Conservation (phyloP, 2,888 invertebrate genomes). For the Temnothorax rugatulus region DNA sequence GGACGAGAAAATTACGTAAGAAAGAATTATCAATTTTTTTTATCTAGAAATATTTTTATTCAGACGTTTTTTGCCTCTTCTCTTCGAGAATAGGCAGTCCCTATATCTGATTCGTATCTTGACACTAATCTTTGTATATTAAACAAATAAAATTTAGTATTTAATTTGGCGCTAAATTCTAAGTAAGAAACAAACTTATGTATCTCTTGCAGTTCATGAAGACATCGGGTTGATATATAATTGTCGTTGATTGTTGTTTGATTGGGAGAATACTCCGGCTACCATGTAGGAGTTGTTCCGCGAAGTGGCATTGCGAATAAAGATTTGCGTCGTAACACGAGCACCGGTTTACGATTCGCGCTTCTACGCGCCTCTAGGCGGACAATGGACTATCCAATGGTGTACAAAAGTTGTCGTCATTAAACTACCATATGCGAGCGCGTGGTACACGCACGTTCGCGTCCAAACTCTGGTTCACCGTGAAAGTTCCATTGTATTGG, state of each 20-base stretch:
- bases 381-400: slow-evolving; percentile 41
- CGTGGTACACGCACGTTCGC: slow-evolving; percentile 7
- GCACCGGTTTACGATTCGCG: slow-evolving; percentile 45
- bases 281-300: not conserved
- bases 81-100: not conserved
- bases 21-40: not conserved
- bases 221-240: not conserved
- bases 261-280: slow-evolving; percentile 2
- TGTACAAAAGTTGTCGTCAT: slow-evolving; percentile 53
- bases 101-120: not conserved
- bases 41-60: not conserved
- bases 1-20: not conserved
- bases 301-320: slow-evolving; percentile 20
- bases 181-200: not conserved
- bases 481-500: slow-evolving; percentile 45
- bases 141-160: not conserved
- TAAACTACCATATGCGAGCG: slow-evolving; percentile 42
- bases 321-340: slow-evolving; percentile 41
- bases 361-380: slow-evolving; percentile 27
- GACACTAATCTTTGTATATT: not conserved
- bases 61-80: no score
- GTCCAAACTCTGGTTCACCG: slow-evolving; percentile 26
- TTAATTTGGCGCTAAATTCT: not conserved
- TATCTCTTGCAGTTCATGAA: not conserved
- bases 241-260: slow-evolving; percentile 30